Conservation (phyloP, 2,888 invertebrate species). For the Rhagonycha lutea region DNA sequence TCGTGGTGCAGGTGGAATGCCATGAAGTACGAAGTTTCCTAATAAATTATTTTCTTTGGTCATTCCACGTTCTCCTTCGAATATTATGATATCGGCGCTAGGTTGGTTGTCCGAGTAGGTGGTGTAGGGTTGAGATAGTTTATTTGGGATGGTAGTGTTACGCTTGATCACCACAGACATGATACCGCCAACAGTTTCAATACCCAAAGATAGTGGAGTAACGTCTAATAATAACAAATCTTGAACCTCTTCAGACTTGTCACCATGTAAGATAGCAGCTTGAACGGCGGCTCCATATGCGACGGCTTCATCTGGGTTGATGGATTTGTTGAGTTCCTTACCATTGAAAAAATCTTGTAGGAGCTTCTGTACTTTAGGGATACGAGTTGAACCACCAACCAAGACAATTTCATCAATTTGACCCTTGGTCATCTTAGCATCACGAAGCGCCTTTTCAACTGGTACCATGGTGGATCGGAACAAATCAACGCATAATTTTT, state of each 20-base stretch:
- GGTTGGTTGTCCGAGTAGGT: slow-evolving; percentile 98
- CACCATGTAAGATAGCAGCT: slow-evolving; percentile 94
- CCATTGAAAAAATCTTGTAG: slow-evolving; percentile 96
- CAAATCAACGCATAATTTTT: slow-evolving; percentile 94
- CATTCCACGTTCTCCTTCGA: slow-evolving; percentile 94
- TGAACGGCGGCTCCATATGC: slow-evolving; percentile 97
- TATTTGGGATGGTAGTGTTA: slow-evolving; percentile 96
- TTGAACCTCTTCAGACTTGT: too few species aligned
- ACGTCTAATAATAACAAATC: slow-evolving; percentile 92
- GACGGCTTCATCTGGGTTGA: slow-evolving; percentile 97
- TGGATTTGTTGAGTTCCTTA: slow-evolving; percentile 94
- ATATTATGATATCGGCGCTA: slow-evolving; percentile 90
- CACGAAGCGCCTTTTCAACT: slow-evolving; percentile 93
- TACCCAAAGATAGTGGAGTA: slow-evolving; percentile 87
- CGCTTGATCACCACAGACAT: slow-evolving; percentile 97
- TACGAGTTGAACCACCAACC: slow-evolving; percentile 96
- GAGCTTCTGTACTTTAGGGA: slow-evolving; percentile 96
- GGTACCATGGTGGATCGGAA: slow-evolving; percentile 96
- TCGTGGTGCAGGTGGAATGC: slow-evolving; percentile 92
- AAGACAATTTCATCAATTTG: slow-evolving; percentile 89
- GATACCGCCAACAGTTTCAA: slow-evolving; percentile 89
- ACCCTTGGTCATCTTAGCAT: slow-evolving; percentile 95
- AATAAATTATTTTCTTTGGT: slow-evolving; percentile 94
- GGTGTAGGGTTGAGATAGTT: slow-evolving; percentile 95
- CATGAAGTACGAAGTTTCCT: slow-evolving; percentile 95